These are phyloP conservation scores for Silurus asotus DNA, from an alignment of 2,113 vertebrate genomes.

Conservation along the genomic window DNA sequence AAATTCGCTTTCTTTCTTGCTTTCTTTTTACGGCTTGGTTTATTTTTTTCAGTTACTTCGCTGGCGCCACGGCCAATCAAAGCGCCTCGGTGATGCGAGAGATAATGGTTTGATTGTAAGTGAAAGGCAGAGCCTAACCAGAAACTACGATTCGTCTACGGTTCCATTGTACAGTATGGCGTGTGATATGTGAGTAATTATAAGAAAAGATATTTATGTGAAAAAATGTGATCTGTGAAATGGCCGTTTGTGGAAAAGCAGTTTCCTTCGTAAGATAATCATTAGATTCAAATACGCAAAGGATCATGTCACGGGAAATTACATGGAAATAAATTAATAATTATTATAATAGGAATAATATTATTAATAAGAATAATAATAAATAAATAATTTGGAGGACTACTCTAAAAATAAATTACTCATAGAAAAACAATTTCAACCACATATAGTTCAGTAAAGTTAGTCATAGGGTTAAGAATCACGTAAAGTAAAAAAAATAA, in stretches of 20 bases:
- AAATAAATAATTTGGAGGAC: neutral
- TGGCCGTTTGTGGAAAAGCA: no score
- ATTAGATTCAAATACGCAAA: neutral
- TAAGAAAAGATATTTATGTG: neutral
- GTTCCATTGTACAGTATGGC: no score
- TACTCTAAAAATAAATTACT: no score
- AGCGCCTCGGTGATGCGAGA: neutral
- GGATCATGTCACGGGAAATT: neutral
- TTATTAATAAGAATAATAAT: neutral
- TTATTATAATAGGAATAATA: neutral
- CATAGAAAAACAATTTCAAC: no score
- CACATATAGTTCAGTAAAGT: no score
- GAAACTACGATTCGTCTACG: no score
- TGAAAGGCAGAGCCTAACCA: neutral
- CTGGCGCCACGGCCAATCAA: slow-evolving; percentile 32
- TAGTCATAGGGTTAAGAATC: no score
- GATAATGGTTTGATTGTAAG: neutral
- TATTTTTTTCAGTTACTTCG: slow-evolving; percentile 52
- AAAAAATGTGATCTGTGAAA: neutral
- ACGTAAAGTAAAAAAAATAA: no score
- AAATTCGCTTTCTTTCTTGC: slow-evolving; percentile 55
- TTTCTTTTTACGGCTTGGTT: no score
- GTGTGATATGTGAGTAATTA: neutral
- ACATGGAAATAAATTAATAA: neutral
- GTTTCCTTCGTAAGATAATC: no score